phyloP scores from a whole-genome alignment of 1,140 invertebrate species.

The Penaeus vannamei region DNA sequence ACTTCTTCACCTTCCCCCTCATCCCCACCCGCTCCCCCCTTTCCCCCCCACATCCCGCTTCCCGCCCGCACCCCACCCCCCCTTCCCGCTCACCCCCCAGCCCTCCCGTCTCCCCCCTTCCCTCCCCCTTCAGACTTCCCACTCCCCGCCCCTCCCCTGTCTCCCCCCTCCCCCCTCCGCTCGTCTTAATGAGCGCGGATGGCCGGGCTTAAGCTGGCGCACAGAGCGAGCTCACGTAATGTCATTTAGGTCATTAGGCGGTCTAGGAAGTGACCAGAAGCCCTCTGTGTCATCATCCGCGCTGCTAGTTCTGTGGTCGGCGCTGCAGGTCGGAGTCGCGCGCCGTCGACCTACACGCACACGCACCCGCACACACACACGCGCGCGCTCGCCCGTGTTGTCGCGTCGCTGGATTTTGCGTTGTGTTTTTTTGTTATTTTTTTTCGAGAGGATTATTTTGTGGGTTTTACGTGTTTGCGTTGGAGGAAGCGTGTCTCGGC shows the following conservation, averaged over 20 bases:
- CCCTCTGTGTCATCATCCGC: constrained; percentile 16
- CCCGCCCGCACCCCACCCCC: background rate
- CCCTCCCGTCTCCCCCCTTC: background rate
- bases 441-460: too few relatives aligned
- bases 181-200: constrained; percentile 49
- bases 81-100: background rate
- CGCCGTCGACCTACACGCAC: background rate
- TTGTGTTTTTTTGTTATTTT: too few relatives aligned
- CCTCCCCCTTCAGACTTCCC: background rate
- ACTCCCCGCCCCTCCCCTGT: too few relatives aligned
- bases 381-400: too few relatives aligned
- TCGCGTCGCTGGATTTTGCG: too few relatives aligned
- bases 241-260: constrained; percentile 64
- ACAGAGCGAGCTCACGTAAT: constrained; percentile 46
- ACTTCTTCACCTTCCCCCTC: background rate
- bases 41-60: background rate
- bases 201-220: background rate
- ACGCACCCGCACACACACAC: too few relatives aligned
- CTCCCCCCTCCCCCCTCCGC: background rate
- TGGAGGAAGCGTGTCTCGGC: too few relatives aligned
- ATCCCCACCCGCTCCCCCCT: background rate
- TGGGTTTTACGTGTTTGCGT: too few relatives aligned
- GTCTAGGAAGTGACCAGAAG: constrained; percentile 62
- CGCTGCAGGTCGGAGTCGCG: background rate
- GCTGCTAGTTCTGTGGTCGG: background rate